Conservation (phyloP, 2,888 invertebrate genomes). For the Galeopsomyia nigrocyanea region DNA sequence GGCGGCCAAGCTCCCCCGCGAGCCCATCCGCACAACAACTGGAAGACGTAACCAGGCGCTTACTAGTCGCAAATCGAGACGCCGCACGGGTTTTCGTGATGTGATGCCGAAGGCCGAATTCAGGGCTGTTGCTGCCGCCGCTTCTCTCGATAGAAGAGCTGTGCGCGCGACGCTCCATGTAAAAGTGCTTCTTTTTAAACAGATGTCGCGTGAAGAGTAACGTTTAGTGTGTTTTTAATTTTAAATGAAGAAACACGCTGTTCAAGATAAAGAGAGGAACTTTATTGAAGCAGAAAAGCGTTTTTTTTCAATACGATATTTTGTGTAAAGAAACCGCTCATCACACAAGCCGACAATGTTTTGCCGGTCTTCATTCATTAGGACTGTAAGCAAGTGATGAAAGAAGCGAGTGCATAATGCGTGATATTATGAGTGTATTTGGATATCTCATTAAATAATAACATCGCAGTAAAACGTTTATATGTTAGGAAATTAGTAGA, state of each 20-base stretch:
- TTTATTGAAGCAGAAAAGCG: conserved; percentile 28
- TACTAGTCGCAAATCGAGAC: conserved; percentile 30
- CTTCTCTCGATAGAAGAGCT: no score
- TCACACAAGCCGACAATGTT: conserved; percentile 41
- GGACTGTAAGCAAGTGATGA: conserved; percentile 28
- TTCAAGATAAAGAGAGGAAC: conserved; percentile 8
- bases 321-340: conserved; percentile 28
- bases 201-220: conserved; percentile 13
- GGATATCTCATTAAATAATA: conserved; percentile 55
- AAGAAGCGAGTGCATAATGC: conserved; percentile 52
- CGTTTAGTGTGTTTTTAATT: conserved; percentile 44
- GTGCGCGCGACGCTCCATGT: conserved; percentile 16
- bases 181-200: conserved; percentile 36
- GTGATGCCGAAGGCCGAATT: no score
- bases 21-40: conserved; percentile 70
- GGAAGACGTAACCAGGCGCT: conserved; percentile 74
- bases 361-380: conserved; percentile 43
- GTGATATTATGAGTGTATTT: conserved; percentile 52
- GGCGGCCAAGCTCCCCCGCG: conserved; percentile 66
- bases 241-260: conserved; percentile 24
- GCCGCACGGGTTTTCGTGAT: neutral
- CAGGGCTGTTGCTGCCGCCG: no score
- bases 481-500: conserved; percentile 59
- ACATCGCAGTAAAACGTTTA: conserved; percentile 55
- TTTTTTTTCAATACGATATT: conserved; percentile 41